Evolutionary conservation across 1,140 invertebrate species (phyloP).

Genomic region (Leguminivora glycinivorella): DNA sequence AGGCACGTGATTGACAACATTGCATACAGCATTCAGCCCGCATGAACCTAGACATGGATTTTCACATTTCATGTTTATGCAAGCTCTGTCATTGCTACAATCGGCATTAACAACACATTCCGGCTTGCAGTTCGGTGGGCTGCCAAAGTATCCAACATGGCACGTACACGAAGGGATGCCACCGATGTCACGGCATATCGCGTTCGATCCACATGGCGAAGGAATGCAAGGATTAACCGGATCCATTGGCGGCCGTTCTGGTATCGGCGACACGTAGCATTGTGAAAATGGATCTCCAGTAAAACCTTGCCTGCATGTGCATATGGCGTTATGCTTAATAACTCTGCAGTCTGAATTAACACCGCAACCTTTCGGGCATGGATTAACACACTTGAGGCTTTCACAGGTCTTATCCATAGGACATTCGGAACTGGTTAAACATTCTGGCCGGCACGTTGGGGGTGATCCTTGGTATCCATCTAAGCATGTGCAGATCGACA

Average conservation of each 20-base stretch:
- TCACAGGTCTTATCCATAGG: constrained; percentile 81
- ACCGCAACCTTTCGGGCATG: constrained; percentile 83
- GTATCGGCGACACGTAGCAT: constrained; percentile 75
- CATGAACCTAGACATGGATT: constrained; percentile 93
- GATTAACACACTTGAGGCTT: constrained; percentile 83
- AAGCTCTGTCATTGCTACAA: constrained; percentile 88
- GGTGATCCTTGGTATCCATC: constrained; percentile 82
- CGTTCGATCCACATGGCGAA: constrained; percentile 91
- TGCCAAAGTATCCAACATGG: constrained; percentile 84
- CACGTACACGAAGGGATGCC: constrained; percentile 88
- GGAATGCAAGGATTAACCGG: constrained; percentile 84
- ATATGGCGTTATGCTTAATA: constrained; percentile 87
- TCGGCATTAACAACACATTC: constrained; percentile 90
- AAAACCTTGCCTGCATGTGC: constrained; percentile 84
- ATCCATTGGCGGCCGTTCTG: constrained; percentile 41
- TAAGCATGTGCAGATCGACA: constrained; percentile 83
- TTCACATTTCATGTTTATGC: constrained; percentile 90
- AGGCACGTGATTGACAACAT: constrained; percentile 88
- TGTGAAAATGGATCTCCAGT: constrained; percentile 85
- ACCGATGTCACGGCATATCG: constrained; percentile 88
- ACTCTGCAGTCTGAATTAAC: constrained; percentile 80
- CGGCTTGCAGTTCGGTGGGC: constrained; percentile 86
- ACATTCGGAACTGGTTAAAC: constrained; percentile 84
- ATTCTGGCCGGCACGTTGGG: constrained; percentile 84
- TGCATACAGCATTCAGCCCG: constrained; percentile 88